Base-by-base conservation (phyloP, 2,113 vertebrate genomes). In the Ondatra zibethicus region DNA sequence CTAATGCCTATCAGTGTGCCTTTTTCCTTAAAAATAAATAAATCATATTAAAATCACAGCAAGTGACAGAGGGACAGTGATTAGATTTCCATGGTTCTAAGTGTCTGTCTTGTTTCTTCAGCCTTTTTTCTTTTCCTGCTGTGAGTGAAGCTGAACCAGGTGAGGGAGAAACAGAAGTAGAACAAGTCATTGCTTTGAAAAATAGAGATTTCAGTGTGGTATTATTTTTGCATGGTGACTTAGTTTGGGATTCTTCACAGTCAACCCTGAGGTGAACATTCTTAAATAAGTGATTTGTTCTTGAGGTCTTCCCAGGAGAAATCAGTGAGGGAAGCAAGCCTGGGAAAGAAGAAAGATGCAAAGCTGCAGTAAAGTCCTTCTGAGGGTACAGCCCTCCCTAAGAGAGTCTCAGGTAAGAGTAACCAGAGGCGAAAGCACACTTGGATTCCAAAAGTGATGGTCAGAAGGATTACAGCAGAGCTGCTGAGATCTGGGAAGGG, bases 11-110 rank as follows among this genome's bases (percentile, higher is more conserved):
- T 93, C 65, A 73, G 33, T 42, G 90, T 96, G 29, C n/a, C 76
- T 92, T 80, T 91, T 90, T 78, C 85, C 68, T 78, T 92, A 94
- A 89, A 89, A 97, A 13, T 21, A 91, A 96, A 91, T 78, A 90
- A 61, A 88, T 85, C n/a, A 65, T 90, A 55, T 65, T 61, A 92
- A 87, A 97, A 91, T 94, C 90, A 75, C 5, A 91, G 31, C 68
- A 91, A 80, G 52, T 90, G 17, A 11, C 45, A 85, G 7, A 39
- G 7, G 21, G 55, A 42, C 23, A 80, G 21, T 95, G 72, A 91
- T 93, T 94, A 78, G 39, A 89, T 82, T 91, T 89, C 55, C 89
- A 72, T 82, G 42, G 9, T 70, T 23, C 12, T 76, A 80, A 31
- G 0, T 39, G 7, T 7, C 58, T 68, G 58, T 12, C 9, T 13